phyloP scores from a whole-genome alignment of 1,140 invertebrate genomes.

The Spodoptera litura region DNA sequence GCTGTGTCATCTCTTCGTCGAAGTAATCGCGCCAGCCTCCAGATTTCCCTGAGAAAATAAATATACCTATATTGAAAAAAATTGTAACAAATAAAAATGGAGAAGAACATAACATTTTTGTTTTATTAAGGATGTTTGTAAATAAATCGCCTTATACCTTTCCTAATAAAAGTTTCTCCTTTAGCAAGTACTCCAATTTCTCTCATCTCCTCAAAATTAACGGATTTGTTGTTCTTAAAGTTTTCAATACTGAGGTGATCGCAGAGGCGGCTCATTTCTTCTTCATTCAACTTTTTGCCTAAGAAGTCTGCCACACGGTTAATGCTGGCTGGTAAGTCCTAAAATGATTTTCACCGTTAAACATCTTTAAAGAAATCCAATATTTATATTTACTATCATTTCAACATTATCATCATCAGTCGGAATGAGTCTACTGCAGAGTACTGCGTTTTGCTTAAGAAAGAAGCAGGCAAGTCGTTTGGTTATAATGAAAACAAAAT shows the following conservation, averaged over 20 bases:
- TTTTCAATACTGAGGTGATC: conserved; percentile 89
- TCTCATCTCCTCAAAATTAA: conserved; percentile 78
- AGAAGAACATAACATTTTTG: too few relatives aligned
- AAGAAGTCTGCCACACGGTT: conserved; percentile 87
- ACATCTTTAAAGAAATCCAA: neutral
- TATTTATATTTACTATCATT: neutral
- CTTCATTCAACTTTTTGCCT: conserved; percentile 80
- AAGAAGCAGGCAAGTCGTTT: too few relatives aligned
- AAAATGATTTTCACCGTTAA: conserved; percentile 17
- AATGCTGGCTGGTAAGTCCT: conserved; percentile 86
- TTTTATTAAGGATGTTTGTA: neutral
- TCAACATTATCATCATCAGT: too few relatives aligned
- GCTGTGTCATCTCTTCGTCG: conserved; percentile 54
- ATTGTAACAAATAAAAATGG: neutral
- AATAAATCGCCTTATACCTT: conserved; percentile 14
- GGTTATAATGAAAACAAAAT: too few relatives aligned
- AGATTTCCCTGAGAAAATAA: conserved; percentile 48
- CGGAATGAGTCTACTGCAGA: too few relatives aligned
- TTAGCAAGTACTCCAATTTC: neutral
- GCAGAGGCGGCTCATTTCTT: conserved; percentile 83
- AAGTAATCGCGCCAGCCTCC: conserved; percentile 52
- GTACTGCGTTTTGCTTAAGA: too few relatives aligned
- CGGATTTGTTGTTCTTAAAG: conserved; percentile 89
- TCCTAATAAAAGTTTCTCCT: conserved; percentile 36
- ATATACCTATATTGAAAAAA: neutral